Evolutionary conservation across 2,888 invertebrate genomes (phyloP), one percentile per base, ranked within the genome.

Genomic region (Dicyrtomina minuta): DNA sequence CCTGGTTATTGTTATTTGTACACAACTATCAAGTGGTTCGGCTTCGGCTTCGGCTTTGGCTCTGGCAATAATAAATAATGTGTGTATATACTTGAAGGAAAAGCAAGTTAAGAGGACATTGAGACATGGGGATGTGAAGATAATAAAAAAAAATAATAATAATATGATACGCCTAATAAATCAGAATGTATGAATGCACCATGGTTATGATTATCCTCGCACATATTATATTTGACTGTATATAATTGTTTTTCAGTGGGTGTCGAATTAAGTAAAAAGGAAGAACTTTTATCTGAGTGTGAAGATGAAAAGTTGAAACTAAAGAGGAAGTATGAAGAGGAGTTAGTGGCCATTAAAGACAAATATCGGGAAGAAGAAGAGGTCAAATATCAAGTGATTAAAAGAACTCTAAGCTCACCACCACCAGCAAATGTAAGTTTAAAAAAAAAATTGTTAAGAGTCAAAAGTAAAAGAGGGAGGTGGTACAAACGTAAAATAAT

Each of bases 361-460:
- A 65, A 65, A 56, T 56, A 43, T 55, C 41, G 55, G 55, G 53
- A 65, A 43, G 65, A 65, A 26, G 65, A 65, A 55, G 65, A 65
- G 43, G 44, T 55, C 43, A 65, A 65, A 55, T 53, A 24, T 13
- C 65, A 65, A 41, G 65, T 65, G 26, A 39, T 65, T 41, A 65
- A 65, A 41, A 33, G 65, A 22, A 65, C 65, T 17, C 44, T 65
- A 39, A 65, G 65, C 27, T 65, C 65, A 24, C 55, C 65, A 2
- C 51, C 51, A 39, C 53, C 64, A 33, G 22, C 43, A n/a, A 65
- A 43, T 44, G 65, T 65, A 56, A 65, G 43, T 43, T 26, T 62
- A 17, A 46, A 26, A 49, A 5, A 12, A 2, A 27, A 26, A 4
- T 53, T 13, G 17, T 46, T 46, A 4, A 46, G 5, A 17, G 15